phyloP scores from a whole-genome alignment of 2,888 invertebrate species.

The Machimus atricapillus region DNA sequence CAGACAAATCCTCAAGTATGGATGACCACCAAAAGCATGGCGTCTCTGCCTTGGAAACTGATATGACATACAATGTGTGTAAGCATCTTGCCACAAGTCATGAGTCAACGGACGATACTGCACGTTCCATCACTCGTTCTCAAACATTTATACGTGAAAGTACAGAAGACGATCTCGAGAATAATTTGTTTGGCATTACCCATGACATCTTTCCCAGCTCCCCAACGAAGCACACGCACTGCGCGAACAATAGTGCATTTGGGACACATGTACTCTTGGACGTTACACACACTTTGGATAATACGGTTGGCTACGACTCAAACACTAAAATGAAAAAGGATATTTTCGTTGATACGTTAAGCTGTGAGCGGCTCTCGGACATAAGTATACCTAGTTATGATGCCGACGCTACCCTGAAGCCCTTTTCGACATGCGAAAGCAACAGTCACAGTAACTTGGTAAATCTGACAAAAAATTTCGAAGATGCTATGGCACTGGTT shows the following conservation, averaged over 20 bases:
- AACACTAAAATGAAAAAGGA: constrained; percentile 2
- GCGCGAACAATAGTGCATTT: background rate
- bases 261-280: constrained; percentile 26
- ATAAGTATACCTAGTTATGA: constrained; percentile 33
- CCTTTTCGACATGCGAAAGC: background rate
- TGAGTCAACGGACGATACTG: background rate
- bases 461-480: constrained; percentile 12
- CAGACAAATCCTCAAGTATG: constrained; percentile 47
- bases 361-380: constrained; percentile 14
- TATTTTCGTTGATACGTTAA: constrained; percentile 27
- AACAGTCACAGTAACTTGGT: constrained; percentile 10
- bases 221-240: background rate
- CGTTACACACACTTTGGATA: background rate
- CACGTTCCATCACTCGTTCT: constrained; percentile 53
- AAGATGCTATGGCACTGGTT: constrained; percentile 51
- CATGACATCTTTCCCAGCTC: constrained; percentile 18
- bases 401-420: constrained; percentile 5
- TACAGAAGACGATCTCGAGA: constrained; percentile 49
- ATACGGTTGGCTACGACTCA: background rate
- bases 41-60: constrained; percentile 50
- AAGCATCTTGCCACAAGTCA: constrained; percentile 33
- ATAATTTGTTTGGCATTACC: constrained; percentile 33
- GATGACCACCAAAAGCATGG: background rate
- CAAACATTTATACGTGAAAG: constrained; percentile 59
- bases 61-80: constrained; percentile 47